Evolutionary conservation across 2,797 vertebrate species (phyloP), one percentile per base, ranked within the genome.

Genomic region (Acridotheres tristis): DNA sequence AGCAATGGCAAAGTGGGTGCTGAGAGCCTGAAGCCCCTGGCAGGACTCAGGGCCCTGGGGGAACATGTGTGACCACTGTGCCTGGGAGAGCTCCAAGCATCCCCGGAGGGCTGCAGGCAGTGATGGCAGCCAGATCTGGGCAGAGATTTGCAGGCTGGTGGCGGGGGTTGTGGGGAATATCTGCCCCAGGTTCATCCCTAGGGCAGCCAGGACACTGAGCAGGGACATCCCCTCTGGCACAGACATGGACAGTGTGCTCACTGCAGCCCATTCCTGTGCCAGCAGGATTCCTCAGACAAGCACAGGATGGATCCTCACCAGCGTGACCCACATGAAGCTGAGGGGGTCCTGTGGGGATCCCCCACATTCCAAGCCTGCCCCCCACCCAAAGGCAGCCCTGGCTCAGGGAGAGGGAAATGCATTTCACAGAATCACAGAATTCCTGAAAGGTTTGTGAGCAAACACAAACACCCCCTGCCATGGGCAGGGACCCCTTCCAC

Each of bases 271-370:
- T 26, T 27, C 50, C 50, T 40, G 27, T 55, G 74, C 53, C 66
- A 40, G 2, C 3, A 10, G 5, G 36, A 36, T 42, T 53, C 62
- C 62, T 27, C 54, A 48, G 67, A 57, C 53, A 29, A 68, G 54
- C 34, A 34, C 0, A 1, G 62, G 42, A 18, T 17, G 22, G 29
- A 2, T 32, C 27, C 67, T 81, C 21, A 0, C 8, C 78, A 57
- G 25, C 1, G 1, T 36, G 58, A 59, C 34, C 19, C 43, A 34
- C 45, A 12, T 0, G 0, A 16, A 30, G 53, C 42, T 3, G 1
- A 48, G 34, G 27, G 73, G 26, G 4, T 36, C 30, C 16, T 3
- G 4, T 14, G 47, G 43, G 43, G 17, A 16, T 5, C 10, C 26
- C 21, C 7, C 13, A 6, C 15, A 13, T 14, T 16, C 11, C 5